Evolutionary conservation across 1,140 invertebrate species (phyloP), one percentile per base, ranked within the genome.

Genomic region (Drosophila biarmipes): DNA sequence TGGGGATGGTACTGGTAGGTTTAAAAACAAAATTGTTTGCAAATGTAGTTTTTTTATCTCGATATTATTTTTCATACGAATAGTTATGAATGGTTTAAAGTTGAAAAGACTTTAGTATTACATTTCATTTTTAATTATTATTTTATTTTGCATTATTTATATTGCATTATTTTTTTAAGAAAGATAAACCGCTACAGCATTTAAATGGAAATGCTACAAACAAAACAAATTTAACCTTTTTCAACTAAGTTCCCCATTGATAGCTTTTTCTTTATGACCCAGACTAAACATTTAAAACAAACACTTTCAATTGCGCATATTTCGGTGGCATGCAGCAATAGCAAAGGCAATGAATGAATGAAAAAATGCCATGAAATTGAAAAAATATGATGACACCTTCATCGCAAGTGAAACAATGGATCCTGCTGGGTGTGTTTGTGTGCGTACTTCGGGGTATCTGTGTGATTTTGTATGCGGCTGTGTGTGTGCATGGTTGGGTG

Each of bases 341-440:
- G 19, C 8, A 42, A 34, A 24, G 12, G 38, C 19, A 34, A 12
- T 37, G 64, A 49, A 37, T 3, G 37, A 58, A 46, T 7, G 46
- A 19, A 69, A 78, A 86, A 78, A 78, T 66, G 24, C 74, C 64
- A 72, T 80, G 73, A 87, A 87, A 81, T 87, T 87, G 78, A 75
- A 87, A 86, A 87, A 86, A 81, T 87, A 87, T 79, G 78, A 87
- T 87, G 82, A 87, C 82, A 87, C 82, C 82, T 87, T 87, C 63
- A 81, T 79, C 79, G 82, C 82, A 52, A 72, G 71, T 69, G 66
- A 75, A 87, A 81, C 77, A 69, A 69, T 56, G 53, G 57, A 64
- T 46, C 51, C 52, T 24, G 15, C 21, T 43, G 15, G 21, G 29
- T 55, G 34, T 45, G 21, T 12, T 6, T 31, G 17, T 53, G 42